These are phyloP conservation scores for Blastobasis lacticolella DNA, from an alignment of 2,888 invertebrate genomes.

Conservation along the genomic window DNA sequence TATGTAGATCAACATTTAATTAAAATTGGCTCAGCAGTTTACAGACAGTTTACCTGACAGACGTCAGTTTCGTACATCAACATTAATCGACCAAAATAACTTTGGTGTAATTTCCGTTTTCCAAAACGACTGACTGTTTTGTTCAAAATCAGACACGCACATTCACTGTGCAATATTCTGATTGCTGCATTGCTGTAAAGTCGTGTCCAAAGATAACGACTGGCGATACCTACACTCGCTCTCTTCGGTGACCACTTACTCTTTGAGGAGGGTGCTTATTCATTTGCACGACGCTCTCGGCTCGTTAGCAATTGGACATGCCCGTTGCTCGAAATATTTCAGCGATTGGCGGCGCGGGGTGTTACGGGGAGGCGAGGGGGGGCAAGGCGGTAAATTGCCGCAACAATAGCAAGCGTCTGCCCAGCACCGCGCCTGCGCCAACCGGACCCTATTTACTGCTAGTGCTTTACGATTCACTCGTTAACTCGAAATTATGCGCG, in stretches of 20 bases:
- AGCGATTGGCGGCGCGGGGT: conserved; percentile 53
- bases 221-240: too few species aligned
- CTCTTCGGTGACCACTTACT: conserved; percentile 25
- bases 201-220: too few species aligned
- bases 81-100: too few species aligned
- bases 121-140: background rate
- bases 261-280: conserved; percentile 65
- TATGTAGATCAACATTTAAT: too few species aligned
- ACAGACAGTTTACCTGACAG: too few species aligned
- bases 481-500: conserved; percentile 62
- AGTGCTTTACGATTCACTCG: conserved; percentile 65
- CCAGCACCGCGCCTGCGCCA: conserved; percentile 19
- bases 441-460: conserved; percentile 56
- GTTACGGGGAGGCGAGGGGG: too few species aligned
- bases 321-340: conserved; percentile 73
- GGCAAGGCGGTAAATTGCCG: conserved; percentile 64
- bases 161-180: too few species aligned
- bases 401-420: conserved; percentile 61
- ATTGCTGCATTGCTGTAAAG: too few species aligned
- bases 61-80: too few species aligned
- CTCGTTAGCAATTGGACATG: conserved; percentile 75
- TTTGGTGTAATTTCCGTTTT: conserved; percentile 7
- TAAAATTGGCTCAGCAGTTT: too few species aligned
- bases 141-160: too few species aligned
- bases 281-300: conserved; percentile 69